Base-by-base conservation (phyloP, 2,888 invertebrate species). In the Portevinia maculata region DNA sequence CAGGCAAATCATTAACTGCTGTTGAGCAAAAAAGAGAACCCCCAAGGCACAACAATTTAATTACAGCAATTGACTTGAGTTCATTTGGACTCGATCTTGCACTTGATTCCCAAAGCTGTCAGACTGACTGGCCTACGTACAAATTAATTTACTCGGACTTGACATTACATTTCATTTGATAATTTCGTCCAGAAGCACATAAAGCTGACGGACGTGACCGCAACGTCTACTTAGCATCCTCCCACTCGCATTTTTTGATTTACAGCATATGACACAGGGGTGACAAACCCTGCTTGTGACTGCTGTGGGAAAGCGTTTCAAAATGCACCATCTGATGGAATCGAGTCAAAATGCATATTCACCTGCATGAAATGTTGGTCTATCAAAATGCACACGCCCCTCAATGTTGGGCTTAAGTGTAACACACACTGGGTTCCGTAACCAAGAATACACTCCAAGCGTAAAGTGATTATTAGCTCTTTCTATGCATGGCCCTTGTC, bases 81-180 rank as follows among this genome's bases (percentile, higher is more conserved):
- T 55, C 73, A 55, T 74, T 65, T 48, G 55, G 46, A 48, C 55
- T 39, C 64, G 73, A 64, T 55, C 73, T 73, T 73, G 73, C 73
- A 73, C 73, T 73, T 73, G 73, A 55, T 73, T 73, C 73, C 73
- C 73, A 55, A 73, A 73, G 64, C 65, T 76, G 76, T 76, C 76
- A 76, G 62, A 34, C 76, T 46, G 62, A 48, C 62, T 62, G 48
- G 75, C 76, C 76, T 70, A 76, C 70, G 70, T 70, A 76, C 62
- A 55, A 76, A 76, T 76, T 70, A 76, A 76, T 76, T 62, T 55
- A 46, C 69, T 50, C 46, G 9, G 24, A 9, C 48, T 76, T 60
- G 32, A 57, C 74, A 65, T 65, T 57, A 62, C 55, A 53, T 55
- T 55, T 65, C 55, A 70, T 76, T 70, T 48, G 62, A 50, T 34